These are phyloP conservation scores for Phortica variegata DNA, from an alignment of 1,140 invertebrate species.

Conservation along the genomic window DNA sequence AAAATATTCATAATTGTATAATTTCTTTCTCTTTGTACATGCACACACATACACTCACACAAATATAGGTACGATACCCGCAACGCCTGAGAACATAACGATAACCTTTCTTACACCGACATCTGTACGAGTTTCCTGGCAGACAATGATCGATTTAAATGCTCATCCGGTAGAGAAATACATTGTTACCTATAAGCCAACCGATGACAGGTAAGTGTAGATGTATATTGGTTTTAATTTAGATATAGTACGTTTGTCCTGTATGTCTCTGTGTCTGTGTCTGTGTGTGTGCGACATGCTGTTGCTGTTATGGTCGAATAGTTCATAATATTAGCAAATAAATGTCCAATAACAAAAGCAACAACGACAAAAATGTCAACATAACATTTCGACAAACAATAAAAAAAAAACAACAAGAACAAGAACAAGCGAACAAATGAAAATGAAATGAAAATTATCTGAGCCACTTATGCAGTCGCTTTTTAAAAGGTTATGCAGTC, in stretches of 20 bases:
- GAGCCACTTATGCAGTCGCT: too few relatives aligned
- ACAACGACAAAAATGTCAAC: slow-evolving; percentile 12
- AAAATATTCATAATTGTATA: too few relatives aligned
- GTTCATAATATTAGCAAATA: not conserved
- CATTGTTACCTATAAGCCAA: slow-evolving; percentile 72
- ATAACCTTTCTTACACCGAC: slow-evolving; percentile 81
- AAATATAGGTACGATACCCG: slow-evolving; percentile 79
- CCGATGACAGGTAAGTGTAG: slow-evolving; percentile 56
- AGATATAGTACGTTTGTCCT: not conserved
- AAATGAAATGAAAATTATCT: too few relatives aligned
- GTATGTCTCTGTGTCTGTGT: not conserved
- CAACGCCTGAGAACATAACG: slow-evolving; percentile 80
- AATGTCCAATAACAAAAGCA: not conserved
- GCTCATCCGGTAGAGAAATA: slow-evolving; percentile 73
- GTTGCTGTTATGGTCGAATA: not conserved
- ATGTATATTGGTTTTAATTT: slow-evolving; percentile 30
- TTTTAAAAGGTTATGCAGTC: too few relatives aligned
- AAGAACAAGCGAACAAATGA: too few relatives aligned
- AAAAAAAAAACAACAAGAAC: not conserved
- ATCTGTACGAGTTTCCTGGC: slow-evolving; percentile 80
- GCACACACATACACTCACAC: slow-evolving; percentile 22
- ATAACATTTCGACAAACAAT: not conserved
- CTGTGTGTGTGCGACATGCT: too few relatives aligned
- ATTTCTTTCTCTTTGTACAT: not conserved
- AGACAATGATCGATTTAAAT: slow-evolving; percentile 67